Base-by-base conservation (phyloP, 2,113 vertebrate genomes). In the Euleptes europaea region DNA sequence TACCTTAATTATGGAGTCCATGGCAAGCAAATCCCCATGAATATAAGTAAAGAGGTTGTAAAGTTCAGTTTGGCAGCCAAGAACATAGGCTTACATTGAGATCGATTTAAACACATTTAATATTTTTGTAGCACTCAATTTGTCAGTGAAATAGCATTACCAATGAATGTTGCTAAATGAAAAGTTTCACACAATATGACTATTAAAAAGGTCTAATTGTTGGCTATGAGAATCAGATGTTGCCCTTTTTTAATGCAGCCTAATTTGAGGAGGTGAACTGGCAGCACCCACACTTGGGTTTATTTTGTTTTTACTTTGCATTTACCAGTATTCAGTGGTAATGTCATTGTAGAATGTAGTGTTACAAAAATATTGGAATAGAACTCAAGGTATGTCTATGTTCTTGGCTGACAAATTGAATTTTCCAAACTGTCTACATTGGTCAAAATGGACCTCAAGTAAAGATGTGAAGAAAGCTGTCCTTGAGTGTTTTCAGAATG, bases 351-450 rank as follows among this genome's bases (percentile, higher is more conserved):
- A 79, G 76, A 79, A 71, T 40, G 31, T 51, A 71, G 31, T 60
- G 65, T 51, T 69, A 65, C 17, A 42, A 57, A 84, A 84, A 26
- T 31, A 74, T 3, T 75, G 60, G 72, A 35, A 8, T 28, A 42
- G 33, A 69, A n/a, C 38, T 2, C 21, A 79, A 71, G 17, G 28
- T 78, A 82, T 40, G 12, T 49, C 60, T 71, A 54, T 38, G 38
- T 38, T 33, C 4, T 42, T 77, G 26, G 65, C 35, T 54, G 67
- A 40, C 38, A 60, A 85, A 65, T 23, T 79, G 67, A 85, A 63
- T 12, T 79, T 85, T 85, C 76, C 42, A 72, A 40, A 72, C 42
- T 47, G 67, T 23, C 51, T 78, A 28, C 23, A 85, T 71, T 79
- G 71, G 51, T 79, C 63, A 35, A 73, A 80, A 23, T 60, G 44